phyloP scores from a whole-genome alignment of 64 coral and sea anemone genomes.

The Pocillopora verrucosa region DNA sequence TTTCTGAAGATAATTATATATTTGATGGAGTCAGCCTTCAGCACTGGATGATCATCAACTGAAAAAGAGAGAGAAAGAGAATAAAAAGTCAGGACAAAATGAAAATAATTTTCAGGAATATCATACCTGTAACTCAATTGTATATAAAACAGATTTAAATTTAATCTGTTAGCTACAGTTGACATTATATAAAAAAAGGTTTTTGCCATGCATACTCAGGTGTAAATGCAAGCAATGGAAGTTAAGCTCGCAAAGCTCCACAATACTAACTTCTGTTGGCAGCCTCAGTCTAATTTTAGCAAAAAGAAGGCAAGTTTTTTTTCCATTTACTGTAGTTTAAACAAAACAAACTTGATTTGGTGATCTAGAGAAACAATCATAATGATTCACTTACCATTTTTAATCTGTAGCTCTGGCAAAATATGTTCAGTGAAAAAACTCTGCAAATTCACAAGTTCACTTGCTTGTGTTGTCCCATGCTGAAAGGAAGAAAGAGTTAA shows the following conservation, averaged over 20 bases:
- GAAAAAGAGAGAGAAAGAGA: slow-evolving; percentile 1
- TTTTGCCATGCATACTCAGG: no score
- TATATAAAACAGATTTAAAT: neutral
- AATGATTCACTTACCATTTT: slow-evolving; percentile 60
- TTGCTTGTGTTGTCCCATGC: slow-evolving; percentile 98
- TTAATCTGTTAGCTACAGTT: no score
- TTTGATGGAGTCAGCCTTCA: slow-evolving; percentile 98
- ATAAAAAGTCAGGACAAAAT: neutral
- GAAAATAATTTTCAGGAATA: neutral
- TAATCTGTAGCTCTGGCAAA: slow-evolving; percentile 83
- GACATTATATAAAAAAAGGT: no score
- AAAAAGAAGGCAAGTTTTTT: no score
- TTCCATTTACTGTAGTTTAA: no score
- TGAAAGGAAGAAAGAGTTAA: neutral
- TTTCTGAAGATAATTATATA: slow-evolving; percentile 97
- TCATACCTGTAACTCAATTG: no score
- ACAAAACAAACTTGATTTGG: no score
- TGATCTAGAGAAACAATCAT: no score
- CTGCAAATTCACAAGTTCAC: slow-evolving; percentile 83
- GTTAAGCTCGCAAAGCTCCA: no score
- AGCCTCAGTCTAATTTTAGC: no score
- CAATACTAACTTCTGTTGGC: no score
- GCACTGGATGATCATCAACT: slow-evolving; percentile 92
- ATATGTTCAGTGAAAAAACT: slow-evolving; percentile 91
- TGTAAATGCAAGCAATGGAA: no score